Evolutionary conservation across 2,888 invertebrate species (phyloP), one percentile per base, ranked within the genome.

Genomic region (Eudemis profundana): DNA sequence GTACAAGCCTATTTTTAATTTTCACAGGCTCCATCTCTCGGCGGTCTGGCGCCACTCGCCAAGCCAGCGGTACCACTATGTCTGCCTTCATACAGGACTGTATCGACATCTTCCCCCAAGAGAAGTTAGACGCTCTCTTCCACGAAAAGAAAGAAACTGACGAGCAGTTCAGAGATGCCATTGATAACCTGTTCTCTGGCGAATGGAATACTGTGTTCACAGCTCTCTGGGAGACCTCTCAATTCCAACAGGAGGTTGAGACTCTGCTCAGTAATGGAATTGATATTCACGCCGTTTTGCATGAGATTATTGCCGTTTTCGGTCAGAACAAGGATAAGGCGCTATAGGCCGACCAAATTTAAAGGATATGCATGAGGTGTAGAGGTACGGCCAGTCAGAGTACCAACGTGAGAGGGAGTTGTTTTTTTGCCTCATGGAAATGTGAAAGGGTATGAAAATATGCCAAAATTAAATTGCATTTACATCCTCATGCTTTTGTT

Each of bases 71-170:
- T 5, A 77, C 61, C 3, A 75, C 84, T 68, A 72, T 88, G 54
- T 70, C 66, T 1, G 70, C 85, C 0, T 89, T 78, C 74, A 67
- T 86, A 36, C 74, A 71, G n/a, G 87, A 89, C 60, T 44, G 61
- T 57, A 81, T 85, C 36, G 70, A 51, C 0, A 2, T 59, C 0
- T 82, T 87, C 75, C 89, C 89, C 4, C 82, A 85, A 61, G 80
- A 75, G 0, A 82, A 85, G 49, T 70, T 90, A 5, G 69, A 76
- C 0, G 86, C 82, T 0, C 83, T 90, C 8, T 89, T 74, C 68
- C 78, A 89, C 0, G 68, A 87, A 62, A 90, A 90, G 69, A 73
- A 84, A 33, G 76, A 77, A 2, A 84, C 83, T 40, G 85, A 89
- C 7, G 84, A 79, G 4, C 81, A 74, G 5, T 90, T 90, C 75